Base-by-base conservation (phyloP, 2,113 vertebrate genomes). In the Cyprinodon tularosa region DNA sequence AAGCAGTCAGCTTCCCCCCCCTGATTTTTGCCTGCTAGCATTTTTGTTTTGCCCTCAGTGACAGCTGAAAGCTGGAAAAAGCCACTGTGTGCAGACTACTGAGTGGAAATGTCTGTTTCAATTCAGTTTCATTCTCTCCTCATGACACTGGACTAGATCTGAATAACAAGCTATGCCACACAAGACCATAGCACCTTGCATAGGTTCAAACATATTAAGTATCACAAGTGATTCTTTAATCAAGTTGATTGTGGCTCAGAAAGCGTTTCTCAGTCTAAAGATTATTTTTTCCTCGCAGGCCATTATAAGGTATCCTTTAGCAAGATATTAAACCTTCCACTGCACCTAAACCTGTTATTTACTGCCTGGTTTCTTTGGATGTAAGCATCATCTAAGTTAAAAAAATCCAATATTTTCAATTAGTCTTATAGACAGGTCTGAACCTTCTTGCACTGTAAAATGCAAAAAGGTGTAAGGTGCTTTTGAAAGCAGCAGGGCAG, bases 61-160 rank as follows among this genome's bases (percentile, higher is more conserved):
- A 88, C 83, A 80, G 84, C 63, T 74, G 71, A 67, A 82, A 73
- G 78, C 74, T 88, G 73, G 47, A 72, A 72, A 73, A 80, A 62
- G 74, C 2, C 68, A 69, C 63, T 15, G 39, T 79, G 81, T 66
- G 62, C 4, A 74, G 82, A 81, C 73, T 86, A 14, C 72, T 67
- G 77, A 81, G 80, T 76, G 77, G 47, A 82, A 79, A 68, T 50
- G 61, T 68, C 71, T 74, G 64, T 62, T 71, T 73, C 71, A 82
- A 81, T 74, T 50, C 37, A 66, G 2, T 50, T 71, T 67, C 48
- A 47, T 62, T 44, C 7, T 22, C 72, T 72, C 60, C 36, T 66
- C 6, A 50, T 37, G n/a, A 44, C 47, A 59, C 2, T 0, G 14
- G 64, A 53, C 39, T 37, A 3, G 44, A 44, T 42, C 48, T 2